Evolutionary conservation across 2,888 invertebrate genomes (phyloP).

Genomic region (Slavum lentiscoides): DNA sequence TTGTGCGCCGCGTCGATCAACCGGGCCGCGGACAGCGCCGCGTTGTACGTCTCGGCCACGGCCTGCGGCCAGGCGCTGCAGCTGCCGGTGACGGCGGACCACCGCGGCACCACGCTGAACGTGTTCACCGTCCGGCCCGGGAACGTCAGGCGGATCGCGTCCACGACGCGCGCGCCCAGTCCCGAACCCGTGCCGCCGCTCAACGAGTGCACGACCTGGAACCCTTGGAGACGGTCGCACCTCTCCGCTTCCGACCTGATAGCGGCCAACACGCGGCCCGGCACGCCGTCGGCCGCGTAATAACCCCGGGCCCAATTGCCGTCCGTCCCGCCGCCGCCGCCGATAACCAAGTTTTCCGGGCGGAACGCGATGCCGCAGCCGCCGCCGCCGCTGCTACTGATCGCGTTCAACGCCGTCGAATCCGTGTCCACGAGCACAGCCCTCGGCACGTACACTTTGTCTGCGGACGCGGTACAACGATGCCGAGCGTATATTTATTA

Average conservation of each 20-base stretch:
- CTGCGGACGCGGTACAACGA: background rate
- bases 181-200: constrained; percentile 42
- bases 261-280: background rate
- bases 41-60: constrained; percentile 27
- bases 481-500: too few relatives aligned
- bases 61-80: background rate
- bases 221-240: constrained; percentile 36
- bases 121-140: constrained; percentile 6
- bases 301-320: constrained; percentile 16
- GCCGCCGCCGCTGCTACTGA: background rate
- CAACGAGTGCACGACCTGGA: constrained; percentile 34
- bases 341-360: background rate
- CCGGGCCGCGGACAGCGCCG: background rate
- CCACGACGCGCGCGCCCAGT: constrained; percentile 11
- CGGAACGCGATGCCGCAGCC: background rate
- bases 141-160: background rate
- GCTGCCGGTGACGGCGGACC: background rate
- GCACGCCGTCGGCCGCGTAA: background rate
- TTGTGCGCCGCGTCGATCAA: background rate
- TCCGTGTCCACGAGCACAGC: constrained; percentile 33
- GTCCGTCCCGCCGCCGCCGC: background rate
- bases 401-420: background rate
- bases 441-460: constrained; percentile 6
- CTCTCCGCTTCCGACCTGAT: constrained; percentile 3
- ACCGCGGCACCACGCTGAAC: constrained; percentile 14